A percentile compares a stretch with the other conserved stretches of the same genome.
phyloP scores from a whole-genome alignment of 1,140 invertebrate genomes.

The Sarcophaga bullata region DNA sequence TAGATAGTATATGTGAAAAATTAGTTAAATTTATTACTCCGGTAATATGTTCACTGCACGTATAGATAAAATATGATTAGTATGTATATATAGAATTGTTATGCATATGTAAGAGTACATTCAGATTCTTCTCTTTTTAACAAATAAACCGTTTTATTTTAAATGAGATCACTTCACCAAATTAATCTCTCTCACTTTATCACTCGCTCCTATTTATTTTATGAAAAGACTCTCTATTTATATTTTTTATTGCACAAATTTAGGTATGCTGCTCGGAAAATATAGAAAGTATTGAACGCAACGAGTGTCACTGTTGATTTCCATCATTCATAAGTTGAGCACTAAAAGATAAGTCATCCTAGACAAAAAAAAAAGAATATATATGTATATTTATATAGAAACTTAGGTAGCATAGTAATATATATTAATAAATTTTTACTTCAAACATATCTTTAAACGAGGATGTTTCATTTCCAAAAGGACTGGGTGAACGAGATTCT shows the following conservation, averaged over 20 bases:
- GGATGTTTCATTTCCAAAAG: slow-evolving; percentile 35
- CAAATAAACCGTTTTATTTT: neutral
- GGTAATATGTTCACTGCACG: too few relatives aligned
- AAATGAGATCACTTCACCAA: slow-evolving; percentile 3
- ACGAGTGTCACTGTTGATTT: slow-evolving; percentile 37
- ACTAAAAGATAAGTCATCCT: slow-evolving; percentile 38
- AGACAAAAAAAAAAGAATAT: neutral
- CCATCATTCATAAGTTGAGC: slow-evolving; percentile 36
- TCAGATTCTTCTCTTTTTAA: neutral
- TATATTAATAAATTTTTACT: neutral
- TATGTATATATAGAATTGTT: slow-evolving; percentile 14
- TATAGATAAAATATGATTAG: slow-evolving; percentile 1
- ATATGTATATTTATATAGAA: slow-evolving; percentile 4
- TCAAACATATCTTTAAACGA: slow-evolving; percentile 37
- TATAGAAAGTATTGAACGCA: slow-evolving; percentile 32
- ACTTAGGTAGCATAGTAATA: neutral
- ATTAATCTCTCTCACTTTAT: neutral
- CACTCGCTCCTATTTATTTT: neutral
- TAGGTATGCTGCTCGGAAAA: slow-evolving; percentile 38
- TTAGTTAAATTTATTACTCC: too few relatives aligned
- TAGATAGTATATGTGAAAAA: neutral
- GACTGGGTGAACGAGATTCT: slow-evolving; percentile 35
- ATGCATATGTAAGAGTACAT: neutral
- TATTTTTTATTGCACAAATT: slow-evolving; percentile 29
- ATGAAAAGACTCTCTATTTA: neutral